These are phyloP conservation scores for Erinaceus europaeus DNA, from an alignment of 2,113 vertebrate genomes.

Conservation along the genomic window DNA sequence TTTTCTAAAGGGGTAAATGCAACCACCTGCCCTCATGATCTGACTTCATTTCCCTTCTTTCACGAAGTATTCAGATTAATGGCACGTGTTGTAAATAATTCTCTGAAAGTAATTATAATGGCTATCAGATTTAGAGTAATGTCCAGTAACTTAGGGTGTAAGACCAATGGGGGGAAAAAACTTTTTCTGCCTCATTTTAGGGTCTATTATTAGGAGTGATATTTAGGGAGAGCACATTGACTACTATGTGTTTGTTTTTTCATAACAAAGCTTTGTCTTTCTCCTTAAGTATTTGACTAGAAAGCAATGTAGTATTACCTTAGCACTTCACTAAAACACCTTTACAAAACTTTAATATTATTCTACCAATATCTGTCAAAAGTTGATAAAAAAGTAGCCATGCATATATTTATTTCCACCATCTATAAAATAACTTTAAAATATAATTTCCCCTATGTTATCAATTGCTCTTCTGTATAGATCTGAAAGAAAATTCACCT, in stretches of 20 bases:
- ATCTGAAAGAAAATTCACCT: neutral
- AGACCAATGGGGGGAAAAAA: neutral
- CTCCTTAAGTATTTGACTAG: neutral
- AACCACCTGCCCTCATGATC: no score
- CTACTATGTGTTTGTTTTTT: neutral
- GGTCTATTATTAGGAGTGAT: neutral
- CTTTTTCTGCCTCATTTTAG: neutral
- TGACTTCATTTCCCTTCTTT: no score
- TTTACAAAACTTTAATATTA: neutral
- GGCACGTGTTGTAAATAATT: neutral
- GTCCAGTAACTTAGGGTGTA: neutral
- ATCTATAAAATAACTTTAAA: constrained; percentile 7
- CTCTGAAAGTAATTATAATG: neutral
- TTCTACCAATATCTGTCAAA: neutral
- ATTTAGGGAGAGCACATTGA: neutral
- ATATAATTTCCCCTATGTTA: neutral
- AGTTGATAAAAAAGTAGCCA: neutral
- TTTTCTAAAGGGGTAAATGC: no score
- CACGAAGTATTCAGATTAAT: neutral
- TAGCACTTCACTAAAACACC: neutral
- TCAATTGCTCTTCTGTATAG: neutral
- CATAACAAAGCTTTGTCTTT: constrained; percentile 12
- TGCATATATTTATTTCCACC: neutral
- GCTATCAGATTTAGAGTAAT: constrained; percentile 19
- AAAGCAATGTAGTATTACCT: neutral